Base-by-base conservation (phyloP, 2,113 vertebrate species). In the Ia io region DNA sequence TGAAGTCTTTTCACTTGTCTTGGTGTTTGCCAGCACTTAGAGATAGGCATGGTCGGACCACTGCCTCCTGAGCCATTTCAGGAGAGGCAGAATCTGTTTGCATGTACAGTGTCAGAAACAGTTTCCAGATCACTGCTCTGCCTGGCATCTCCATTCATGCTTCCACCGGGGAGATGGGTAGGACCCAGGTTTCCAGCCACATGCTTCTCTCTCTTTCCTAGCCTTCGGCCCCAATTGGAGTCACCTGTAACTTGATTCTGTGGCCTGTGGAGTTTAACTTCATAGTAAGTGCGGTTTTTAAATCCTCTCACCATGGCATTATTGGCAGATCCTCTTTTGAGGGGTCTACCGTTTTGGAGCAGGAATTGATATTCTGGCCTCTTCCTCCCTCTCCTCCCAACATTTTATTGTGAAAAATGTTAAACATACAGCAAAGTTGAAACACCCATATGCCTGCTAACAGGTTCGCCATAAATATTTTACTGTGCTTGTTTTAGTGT, bases 71-170 rank as follows among this genome's bases (percentile, higher is more conserved):
- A 96, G 97, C 95, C 95, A 71, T 91, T 20, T 70, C 95, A 91
- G 90, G 85, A 97, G 94, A 87, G 80, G 85, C 70, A 32, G 8
- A 92, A 82, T 88, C n/a, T 22, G 73, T 94, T 96, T 91, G 97
- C 67, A 23, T 84, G 97, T 53, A 47, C 37, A 2, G 10, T 73
- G 79, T 98, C 95, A 88, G 95, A 97, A 97, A 95, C 89, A 65
- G 88, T 97, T 98, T 98, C 94, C 96, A 95, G n/a, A 80, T 22
- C 90, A 96, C 65, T 94, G 88, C 87, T 37, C 42, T 30, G 89
- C 74, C 79, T 83, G 78, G 53, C 71, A 78, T 97, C 98, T 90
- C 93, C 95, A 95, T 90, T 59, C 91, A 61, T 10, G 44, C 32
- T 22, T 94, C 74, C 53, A 37, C 4, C 79, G 35, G 37, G 85